phyloP scores from a whole-genome alignment of 2,888 invertebrate genomes.

The Drosophila paranaensis region DNA sequence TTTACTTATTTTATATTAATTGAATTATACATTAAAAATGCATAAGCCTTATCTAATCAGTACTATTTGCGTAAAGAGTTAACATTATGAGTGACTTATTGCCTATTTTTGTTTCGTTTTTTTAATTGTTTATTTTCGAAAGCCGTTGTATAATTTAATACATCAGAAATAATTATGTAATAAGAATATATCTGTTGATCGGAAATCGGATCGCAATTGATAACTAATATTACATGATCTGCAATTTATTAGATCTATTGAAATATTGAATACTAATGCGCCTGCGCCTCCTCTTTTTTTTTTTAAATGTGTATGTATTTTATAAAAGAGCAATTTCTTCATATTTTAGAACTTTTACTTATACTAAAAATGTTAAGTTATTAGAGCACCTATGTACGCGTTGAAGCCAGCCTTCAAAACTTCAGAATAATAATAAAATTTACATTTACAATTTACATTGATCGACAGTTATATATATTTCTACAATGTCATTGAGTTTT shows the following conservation, averaged over 20 bases:
- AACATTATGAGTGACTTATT: slow-evolving; percentile 32
- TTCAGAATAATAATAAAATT: not conserved
- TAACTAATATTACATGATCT: slow-evolving; percentile 7
- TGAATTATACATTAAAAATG: slow-evolving; percentile 65
- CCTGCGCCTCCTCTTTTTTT: not conserved
- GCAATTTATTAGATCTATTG: not conserved
- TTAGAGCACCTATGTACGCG: slow-evolving; percentile 21
- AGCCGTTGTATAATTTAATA: slow-evolving; percentile 16
- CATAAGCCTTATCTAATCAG: slow-evolving; percentile 76
- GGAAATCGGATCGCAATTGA: not conserved
- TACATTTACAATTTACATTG: slow-evolving; percentile 6
- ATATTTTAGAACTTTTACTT: not conserved
- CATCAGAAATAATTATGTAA: slow-evolving; percentile 5
- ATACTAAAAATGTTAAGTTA: slow-evolving; percentile 17
- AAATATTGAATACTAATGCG: slow-evolving; percentile 5
- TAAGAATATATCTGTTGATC: not conserved
- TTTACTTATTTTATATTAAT: slow-evolving; percentile 6
- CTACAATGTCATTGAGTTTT: not conserved
- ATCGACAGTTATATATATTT: slow-evolving; percentile 2
- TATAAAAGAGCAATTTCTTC: not conserved
- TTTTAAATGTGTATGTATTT: slow-evolving; percentile 14
- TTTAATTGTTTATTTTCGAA: slow-evolving; percentile 13
- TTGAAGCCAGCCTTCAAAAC: slow-evolving; percentile 14
- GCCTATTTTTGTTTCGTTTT: slow-evolving; percentile 18
- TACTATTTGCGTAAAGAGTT: slow-evolving; percentile 63